These are phyloP conservation scores for human DNA, from an alignment of 2,113 vertebrate species.

Conservation along the genomic window GRCh38 chr14:100287501-100288000, in stretches of 20 bases:
- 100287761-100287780: not conserved
- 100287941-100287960: not conserved
- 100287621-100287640: not conserved
- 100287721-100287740: not conserved
- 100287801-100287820: not conserved
- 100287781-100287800: not conserved
- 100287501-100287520: too few relatives aligned
- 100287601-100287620: rapidly evolving
- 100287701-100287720: not conserved
- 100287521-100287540: not conserved
- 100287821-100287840: not conserved
- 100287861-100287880: not conserved
- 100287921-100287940: not conserved
- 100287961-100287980: not conserved
- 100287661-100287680: not conserved
- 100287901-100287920: not conserved
- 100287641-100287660: not conserved
- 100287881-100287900: not conserved
- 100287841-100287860: not conserved
- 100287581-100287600: not conserved
- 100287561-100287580: not conserved
- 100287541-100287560: not conserved
- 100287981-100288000: not conserved
- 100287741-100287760: not conserved
- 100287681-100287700: not conserved